Evolutionary conservation across 2,888 invertebrate genomes (phyloP), one percentile per base, ranked within the genome.

Genomic region (Andrena fulva): DNA sequence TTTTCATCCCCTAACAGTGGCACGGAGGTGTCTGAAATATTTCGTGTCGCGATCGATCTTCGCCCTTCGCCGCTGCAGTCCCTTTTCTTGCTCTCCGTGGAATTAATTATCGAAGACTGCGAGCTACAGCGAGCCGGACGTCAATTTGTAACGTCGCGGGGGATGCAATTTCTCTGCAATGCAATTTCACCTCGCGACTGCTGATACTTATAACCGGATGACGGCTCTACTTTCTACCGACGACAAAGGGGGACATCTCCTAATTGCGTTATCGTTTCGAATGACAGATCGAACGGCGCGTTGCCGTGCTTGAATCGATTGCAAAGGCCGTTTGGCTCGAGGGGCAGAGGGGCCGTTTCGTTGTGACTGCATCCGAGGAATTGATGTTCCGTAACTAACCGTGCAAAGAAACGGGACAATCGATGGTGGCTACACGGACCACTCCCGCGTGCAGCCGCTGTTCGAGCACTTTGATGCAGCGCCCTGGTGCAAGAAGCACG

Each of bases 71-170:
- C 54, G 20, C 24, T 24, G 24, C 56, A 27, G 54, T 24, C 56
- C 54, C 33, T 10, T 33, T 50, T 31, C 31, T 8, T 7, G 1
- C 20, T 10, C 1, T 27, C n/a, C 73, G 54, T 24, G 52, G 60
- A 71, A 80, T 77, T 76, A 80, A 80, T 80, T 68, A 68, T 29
- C 66, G 59, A 27, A 27, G 52, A 12, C 52, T 29, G 67, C 68
- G 16, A 35, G 52, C 69, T 63, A 16, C 68, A 16, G 20, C 31
- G 56, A 63, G 24, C 63, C 27, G 29, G 69, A 69, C 56, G 24
- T 35, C 69, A 59, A 60, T 66, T 42, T 54, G 27, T 27, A 59
- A 33, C 63, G 63, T 7, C 35, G 71, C 59, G 54, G 29, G 29
- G n/a, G 69, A 70, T 76, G 70, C 70, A 42, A 64, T 70, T 54